phyloP scores from a whole-genome alignment of 2,113 vertebrate genomes.

The Psittacus erithacus region DNA sequence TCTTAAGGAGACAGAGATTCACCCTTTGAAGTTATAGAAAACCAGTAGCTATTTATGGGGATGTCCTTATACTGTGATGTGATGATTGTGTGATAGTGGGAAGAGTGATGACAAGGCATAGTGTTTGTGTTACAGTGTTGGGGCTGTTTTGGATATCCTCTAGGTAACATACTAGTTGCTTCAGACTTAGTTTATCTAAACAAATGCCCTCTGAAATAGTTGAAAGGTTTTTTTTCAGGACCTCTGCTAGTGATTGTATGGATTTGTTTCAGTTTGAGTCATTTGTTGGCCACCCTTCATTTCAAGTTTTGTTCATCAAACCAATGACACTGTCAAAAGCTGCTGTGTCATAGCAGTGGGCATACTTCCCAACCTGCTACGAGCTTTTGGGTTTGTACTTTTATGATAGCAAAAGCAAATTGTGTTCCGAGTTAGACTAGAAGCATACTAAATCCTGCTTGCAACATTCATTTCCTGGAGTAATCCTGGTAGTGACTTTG shows the following conservation, averaged over 20 bases:
- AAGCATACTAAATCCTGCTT: not conserved
- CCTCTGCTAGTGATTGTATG: not conserved
- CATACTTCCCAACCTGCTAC: not conserved
- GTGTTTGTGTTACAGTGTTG: not conserved
- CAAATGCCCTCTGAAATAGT: not conserved
- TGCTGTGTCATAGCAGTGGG: constrained; percentile 32
- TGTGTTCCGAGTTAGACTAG: not conserved
- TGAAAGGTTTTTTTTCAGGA: not conserved
- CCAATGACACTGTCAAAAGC: not conserved
- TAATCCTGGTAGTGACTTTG: not conserved
- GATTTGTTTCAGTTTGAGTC: not conserved
- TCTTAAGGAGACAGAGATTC: not conserved
- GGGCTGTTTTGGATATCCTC: not conserved
- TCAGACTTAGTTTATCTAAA: not conserved
- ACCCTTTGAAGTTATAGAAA: not conserved
- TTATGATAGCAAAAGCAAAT: not conserved
- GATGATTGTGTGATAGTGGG: not conserved
- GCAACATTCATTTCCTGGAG: not conserved
- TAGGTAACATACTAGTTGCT: not conserved
- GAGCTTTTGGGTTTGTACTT: not conserved
- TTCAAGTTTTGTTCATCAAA: not conserved
- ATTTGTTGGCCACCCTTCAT: not conserved
- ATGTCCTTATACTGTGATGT: not conserved
- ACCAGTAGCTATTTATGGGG: not conserved
- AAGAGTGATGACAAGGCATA: constrained; percentile 6